These are phyloP conservation scores for Drosophila kanapiae DNA, from an alignment of 1,140 invertebrate species.

Conservation along the genomic window DNA sequence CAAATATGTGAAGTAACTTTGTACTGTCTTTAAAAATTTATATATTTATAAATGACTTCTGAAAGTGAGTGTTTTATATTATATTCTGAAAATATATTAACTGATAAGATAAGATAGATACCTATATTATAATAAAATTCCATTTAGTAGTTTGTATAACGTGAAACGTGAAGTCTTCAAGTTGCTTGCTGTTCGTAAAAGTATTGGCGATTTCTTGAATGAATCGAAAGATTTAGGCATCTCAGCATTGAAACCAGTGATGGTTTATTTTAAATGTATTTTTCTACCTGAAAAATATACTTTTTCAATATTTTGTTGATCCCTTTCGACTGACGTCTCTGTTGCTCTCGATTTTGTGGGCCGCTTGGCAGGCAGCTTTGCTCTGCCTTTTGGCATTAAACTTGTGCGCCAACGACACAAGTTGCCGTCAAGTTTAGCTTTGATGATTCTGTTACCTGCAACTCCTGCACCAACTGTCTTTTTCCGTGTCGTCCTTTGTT, in stretches of 20 bases:
- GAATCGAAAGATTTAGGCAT: too few relatives aligned
- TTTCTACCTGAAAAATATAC: background rate
- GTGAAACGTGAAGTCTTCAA: too few relatives aligned
- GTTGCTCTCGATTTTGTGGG: conserved; percentile 1
- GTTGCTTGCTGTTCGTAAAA: too few relatives aligned
- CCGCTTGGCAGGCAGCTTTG: conserved; percentile 47
- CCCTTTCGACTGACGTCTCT: background rate
- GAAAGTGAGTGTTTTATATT: too few relatives aligned
- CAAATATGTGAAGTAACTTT: background rate
- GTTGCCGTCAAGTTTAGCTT: conserved; percentile 71
- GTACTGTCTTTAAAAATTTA: too few relatives aligned
- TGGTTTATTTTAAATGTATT: background rate
- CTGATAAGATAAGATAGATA: too few relatives aligned
- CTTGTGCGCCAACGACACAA: conserved; percentile 57
- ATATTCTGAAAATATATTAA: too few relatives aligned
- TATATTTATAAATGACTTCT: too few relatives aligned
- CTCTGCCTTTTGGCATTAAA: conserved; percentile 72
- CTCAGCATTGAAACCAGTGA: too few relatives aligned
- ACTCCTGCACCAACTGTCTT: conserved; percentile 4
- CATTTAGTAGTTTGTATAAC: too few relatives aligned
- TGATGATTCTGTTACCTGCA: conserved; percentile 74
- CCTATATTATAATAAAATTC: too few relatives aligned
- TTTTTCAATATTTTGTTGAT: background rate
- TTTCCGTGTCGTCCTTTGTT: conserved; percentile 37
- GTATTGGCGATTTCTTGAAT: too few relatives aligned